These are phyloP conservation scores for Musca domestica DNA, from an alignment of 1,140 invertebrate species.

Conservation along the genomic window DNA sequence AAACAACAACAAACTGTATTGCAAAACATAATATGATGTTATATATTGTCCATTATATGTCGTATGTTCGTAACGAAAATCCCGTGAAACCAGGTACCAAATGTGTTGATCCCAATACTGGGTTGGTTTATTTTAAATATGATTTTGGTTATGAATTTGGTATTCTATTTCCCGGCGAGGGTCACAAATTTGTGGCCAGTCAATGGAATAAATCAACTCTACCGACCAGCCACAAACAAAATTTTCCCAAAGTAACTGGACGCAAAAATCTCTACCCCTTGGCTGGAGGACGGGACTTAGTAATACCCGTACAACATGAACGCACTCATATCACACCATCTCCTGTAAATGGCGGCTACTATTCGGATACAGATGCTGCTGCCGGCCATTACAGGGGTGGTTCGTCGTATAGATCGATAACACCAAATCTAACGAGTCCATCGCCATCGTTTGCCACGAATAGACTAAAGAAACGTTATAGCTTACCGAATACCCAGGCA, in stretches of 20 bases:
- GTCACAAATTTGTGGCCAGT: slow-evolving; percentile 57
- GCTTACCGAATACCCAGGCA: slow-evolving; percentile 49
- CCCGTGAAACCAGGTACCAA: slow-evolving; percentile 63
- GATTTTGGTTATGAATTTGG: slow-evolving; percentile 82
- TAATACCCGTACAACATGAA: slow-evolving; percentile 51
- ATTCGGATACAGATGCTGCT: slow-evolving; percentile 40
- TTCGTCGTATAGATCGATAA: not conserved
- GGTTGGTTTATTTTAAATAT: slow-evolving; percentile 79
- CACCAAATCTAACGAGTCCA: not conserved
- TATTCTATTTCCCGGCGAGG: slow-evolving; percentile 68
- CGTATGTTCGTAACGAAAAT: slow-evolving; percentile 18
- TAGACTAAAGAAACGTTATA: slow-evolving; percentile 57
- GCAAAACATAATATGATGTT: too few relatives aligned
- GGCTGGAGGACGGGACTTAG: slow-evolving; percentile 41
- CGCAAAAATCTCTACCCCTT: slow-evolving; percentile 44
- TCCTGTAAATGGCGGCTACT: slow-evolving; percentile 31
- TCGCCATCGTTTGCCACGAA: slow-evolving; percentile 20
- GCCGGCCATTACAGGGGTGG: slow-evolving; percentile 4
- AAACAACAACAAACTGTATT: too few relatives aligned
- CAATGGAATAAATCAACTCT: slow-evolving; percentile 54
- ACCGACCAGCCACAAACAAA: slow-evolving; percentile 50
- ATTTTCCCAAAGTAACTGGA: slow-evolving; percentile 24
- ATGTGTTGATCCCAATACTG: slow-evolving; percentile 73
- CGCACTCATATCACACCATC: slow-evolving; percentile 24
- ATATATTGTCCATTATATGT: too few relatives aligned